Evolutionary conservation across 35 echinoderm and acorn worm genomes (phyloP).

Genomic region (Apostichopus parvimensis): DNA sequence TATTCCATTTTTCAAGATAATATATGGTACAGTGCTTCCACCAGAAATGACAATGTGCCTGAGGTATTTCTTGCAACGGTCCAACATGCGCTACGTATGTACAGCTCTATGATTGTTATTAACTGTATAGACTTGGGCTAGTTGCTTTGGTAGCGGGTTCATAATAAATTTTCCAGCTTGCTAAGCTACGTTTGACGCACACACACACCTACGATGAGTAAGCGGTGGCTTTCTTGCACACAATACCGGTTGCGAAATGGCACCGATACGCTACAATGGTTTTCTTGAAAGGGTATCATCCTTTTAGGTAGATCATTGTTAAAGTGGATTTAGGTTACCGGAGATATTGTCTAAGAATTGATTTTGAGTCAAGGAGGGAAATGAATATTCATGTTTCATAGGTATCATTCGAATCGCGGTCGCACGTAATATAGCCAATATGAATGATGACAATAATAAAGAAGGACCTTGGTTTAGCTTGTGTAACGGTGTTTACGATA

Average conservation of each 20-base stretch:
- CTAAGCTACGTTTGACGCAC: not conserved
- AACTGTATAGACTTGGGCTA: not conserved
- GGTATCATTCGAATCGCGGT: not conserved
- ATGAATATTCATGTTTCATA: slow-evolving; percentile 10
- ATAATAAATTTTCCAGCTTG: not conserved
- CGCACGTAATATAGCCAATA: too few relatives aligned
- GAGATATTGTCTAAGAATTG: not conserved
- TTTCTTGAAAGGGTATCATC: not conserved
- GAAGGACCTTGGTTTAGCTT: too few relatives aligned
- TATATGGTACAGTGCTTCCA: too few relatives aligned
- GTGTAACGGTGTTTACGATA: too few relatives aligned
- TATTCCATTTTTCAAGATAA: too few relatives aligned
- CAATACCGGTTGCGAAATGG: not conserved
- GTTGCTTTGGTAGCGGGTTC: not conserved
- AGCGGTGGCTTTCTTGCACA: not conserved
- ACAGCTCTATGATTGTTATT: too few relatives aligned
- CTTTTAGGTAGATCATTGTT: not conserved
- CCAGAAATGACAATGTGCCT: too few relatives aligned
- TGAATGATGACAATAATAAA: too few relatives aligned
- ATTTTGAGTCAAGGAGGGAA: not conserved
- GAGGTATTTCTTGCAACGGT: too few relatives aligned
- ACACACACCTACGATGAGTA: slow-evolving; percentile 6
- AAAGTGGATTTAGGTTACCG: not conserved
- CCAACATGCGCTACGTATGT: too few relatives aligned
- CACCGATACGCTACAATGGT: not conserved